A percentile compares a stretch with the other conserved stretches of the same genome.
Conservation (phyloP, 37 sponge, comb jelly and placozoan genomes). For the Agelas oroides region DNA sequence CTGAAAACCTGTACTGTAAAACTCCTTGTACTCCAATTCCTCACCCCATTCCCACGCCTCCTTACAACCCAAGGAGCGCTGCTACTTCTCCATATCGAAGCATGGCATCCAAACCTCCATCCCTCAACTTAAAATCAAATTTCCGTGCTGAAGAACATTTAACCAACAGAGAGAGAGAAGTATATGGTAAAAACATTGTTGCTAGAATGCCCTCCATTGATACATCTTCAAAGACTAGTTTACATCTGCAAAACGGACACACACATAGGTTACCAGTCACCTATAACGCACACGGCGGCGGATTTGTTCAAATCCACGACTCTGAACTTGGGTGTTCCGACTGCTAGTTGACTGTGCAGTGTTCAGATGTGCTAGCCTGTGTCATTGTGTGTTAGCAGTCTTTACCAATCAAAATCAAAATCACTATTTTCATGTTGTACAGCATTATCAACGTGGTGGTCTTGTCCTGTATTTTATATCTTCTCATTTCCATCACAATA, state of each 20-base stretch:
- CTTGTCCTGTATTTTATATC: too few species aligned
- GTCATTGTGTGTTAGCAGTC: too few species aligned
- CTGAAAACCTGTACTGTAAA: background rate
- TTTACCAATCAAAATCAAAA: too few species aligned
- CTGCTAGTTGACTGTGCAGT: constrained; percentile 1
- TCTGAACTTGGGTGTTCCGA: constrained; percentile 32
- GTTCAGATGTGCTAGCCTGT: too few species aligned
- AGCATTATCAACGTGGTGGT: too few species aligned
- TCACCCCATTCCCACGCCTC: background rate
- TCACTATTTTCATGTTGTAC: too few species aligned
- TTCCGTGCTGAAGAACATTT: background rate
- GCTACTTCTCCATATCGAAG: background rate
- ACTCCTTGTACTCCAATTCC: background rate
- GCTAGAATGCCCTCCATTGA: constrained; percentile 29
- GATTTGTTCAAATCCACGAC: background rate
- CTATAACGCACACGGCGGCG: background rate
- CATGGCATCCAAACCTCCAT: background rate
- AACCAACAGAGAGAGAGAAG: constrained; percentile 29
- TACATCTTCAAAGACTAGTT: constrained; percentile 8
- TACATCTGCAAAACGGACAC: too few species aligned
- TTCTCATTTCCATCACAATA: too few species aligned
- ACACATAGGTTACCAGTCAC: background rate
- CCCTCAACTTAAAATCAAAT: constrained; percentile 22
- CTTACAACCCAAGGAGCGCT: background rate
- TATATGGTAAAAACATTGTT: constrained; percentile 23